phyloP scores from a whole-genome alignment of 1,140 invertebrate genomes.

The Macrostomum lignano region DNA sequence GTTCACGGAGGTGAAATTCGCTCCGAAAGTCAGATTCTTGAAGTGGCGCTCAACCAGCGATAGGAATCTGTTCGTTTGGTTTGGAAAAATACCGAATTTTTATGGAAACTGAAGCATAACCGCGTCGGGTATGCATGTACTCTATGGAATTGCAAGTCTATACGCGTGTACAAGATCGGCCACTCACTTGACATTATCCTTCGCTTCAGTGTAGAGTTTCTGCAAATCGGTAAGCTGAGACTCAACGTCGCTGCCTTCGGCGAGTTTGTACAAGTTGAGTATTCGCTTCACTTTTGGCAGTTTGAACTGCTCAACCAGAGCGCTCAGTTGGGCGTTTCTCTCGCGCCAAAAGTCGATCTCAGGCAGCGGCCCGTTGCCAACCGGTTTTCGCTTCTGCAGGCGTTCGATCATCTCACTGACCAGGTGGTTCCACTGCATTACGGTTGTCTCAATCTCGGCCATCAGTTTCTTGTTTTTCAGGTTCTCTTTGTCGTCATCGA shows the following conservation, averaged over 20 bases:
- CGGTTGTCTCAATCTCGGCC: conserved; percentile 15
- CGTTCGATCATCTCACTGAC: conserved; percentile 19
- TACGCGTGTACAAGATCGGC: no score
- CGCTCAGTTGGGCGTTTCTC: conserved; percentile 40
- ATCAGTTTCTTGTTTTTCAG: conserved; percentile 20
- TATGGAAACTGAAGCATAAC: no score
- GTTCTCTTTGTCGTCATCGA: conserved; percentile 16
- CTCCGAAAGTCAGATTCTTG: conserved; percentile 42
- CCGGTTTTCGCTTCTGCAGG: conserved; percentile 24
- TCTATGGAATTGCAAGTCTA: no score
- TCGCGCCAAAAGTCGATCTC: conserved; percentile 56
- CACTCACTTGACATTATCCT: conserved; percentile 40
- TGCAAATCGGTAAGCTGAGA: conserved; percentile 33
- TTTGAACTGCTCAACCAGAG: conserved; percentile 48
- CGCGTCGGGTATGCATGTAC: no score
- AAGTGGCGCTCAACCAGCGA: conserved; percentile 48
- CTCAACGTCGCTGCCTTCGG: conserved; percentile 28
- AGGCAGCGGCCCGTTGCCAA: conserved; percentile 42
- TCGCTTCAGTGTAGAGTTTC: conserved; percentile 42
- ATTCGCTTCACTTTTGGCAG: conserved; percentile 37
- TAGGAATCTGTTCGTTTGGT: conserved; percentile 41
- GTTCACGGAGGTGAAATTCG: conserved; percentile 33
- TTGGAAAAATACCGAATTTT: no score
- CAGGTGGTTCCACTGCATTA: conserved; percentile 20
- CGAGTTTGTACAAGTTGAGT: conserved; percentile 30